Conservation (phyloP, 2,797 vertebrate genomes). For the Chanos chanos region DNA sequence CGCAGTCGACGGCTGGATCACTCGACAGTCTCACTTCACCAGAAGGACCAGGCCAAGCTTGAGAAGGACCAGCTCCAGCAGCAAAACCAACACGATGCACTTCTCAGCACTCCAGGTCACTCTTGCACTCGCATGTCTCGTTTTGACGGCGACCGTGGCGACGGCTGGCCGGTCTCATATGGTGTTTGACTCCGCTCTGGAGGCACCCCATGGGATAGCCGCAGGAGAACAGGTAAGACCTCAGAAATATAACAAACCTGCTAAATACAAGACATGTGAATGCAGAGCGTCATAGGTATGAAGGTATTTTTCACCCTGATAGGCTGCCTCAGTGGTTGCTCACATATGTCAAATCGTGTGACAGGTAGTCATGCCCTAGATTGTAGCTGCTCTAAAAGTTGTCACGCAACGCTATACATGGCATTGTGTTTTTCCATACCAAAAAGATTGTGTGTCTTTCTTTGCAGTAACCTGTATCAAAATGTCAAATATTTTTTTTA, state of each 20-base stretch:
- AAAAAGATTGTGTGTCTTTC: too few species aligned
- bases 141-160: slow-evolving; percentile 23
- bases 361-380: too few species aligned
- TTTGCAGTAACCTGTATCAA: too few species aligned
- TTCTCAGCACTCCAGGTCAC: slow-evolving; percentile 31
- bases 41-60: background rate
- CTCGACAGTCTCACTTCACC: slow-evolving; percentile 4
- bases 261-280: background rate
- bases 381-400: too few species aligned
- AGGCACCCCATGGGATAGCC: slow-evolving; percentile 11
- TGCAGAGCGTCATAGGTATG: background rate
- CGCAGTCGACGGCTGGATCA: background rate
- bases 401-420: too few species aligned
- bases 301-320: background rate
- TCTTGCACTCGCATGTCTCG: slow-evolving; percentile 25
- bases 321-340: too few species aligned
- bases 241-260: background rate
- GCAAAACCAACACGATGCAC: slow-evolving; percentile 20
- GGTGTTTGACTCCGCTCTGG: slow-evolving; percentile 29
- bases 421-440: too few species aligned
- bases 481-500: too few species aligned
- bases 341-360: too few species aligned
- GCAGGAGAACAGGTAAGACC: slow-evolving; percentile 39
- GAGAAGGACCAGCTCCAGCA: background rate
- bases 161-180: slow-evolving; percentile 31